These are phyloP conservation scores for Andrena flavipes DNA, from an alignment of 2,888 invertebrate genomes.

Conservation along the genomic window DNA sequence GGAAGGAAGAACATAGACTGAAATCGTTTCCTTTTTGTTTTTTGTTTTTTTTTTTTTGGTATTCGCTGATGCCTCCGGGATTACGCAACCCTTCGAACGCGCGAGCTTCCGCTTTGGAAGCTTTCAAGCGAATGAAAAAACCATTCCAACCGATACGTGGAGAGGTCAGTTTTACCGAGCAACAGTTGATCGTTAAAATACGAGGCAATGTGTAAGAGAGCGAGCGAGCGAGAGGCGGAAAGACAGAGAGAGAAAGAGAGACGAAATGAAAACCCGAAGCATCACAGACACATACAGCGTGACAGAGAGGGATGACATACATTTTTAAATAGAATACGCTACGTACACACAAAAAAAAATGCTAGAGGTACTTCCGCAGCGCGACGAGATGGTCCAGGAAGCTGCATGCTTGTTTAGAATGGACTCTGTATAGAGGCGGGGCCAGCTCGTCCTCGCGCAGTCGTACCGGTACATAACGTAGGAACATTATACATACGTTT, in stretches of 20 bases:
- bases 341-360: constrained; percentile 67
- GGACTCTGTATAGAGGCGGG: constrained; percentile 53
- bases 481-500: constrained; percentile 79
- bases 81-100: constrained; percentile 33
- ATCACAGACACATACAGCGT: constrained; percentile 65
- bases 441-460: constrained; percentile 76
- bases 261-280: constrained; percentile 59
- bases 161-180: constrained; percentile 53
- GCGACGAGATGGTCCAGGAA: constrained; percentile 72
- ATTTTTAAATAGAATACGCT: constrained; percentile 76
- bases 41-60: constrained; percentile 25
- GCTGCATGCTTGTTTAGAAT: constrained; percentile 49
- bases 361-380: constrained; percentile 69
- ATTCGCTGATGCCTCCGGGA: constrained; percentile 62
- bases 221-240: constrained; percentile 10
- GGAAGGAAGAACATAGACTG: constrained; percentile 60
- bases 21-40: constrained; percentile 33
- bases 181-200: constrained; percentile 62
- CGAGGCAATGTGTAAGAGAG: constrained; percentile 31
- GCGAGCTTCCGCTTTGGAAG: constrained; percentile 53
- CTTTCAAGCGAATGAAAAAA: constrained; percentile 62
- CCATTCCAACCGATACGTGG: constrained; percentile 70
- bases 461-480: constrained; percentile 75
- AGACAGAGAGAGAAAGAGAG: constrained; percentile 25
- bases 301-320: constrained; percentile 67